Evolutionary conservation across 2,113 vertebrate species (phyloP), one percentile per base, ranked within the genome.

Genomic region (Chitala chitala): DNA sequence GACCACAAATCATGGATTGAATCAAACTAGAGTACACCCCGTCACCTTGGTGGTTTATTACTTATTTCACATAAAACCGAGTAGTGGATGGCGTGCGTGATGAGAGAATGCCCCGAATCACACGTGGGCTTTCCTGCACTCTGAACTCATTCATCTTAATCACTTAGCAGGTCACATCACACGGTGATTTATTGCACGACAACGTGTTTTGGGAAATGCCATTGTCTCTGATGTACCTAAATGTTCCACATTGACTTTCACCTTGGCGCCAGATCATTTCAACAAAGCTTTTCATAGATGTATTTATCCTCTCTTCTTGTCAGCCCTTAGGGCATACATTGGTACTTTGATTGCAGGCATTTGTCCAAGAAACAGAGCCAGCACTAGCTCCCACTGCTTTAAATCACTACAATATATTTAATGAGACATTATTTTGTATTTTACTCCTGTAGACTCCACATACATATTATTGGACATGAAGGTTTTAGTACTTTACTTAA

Each of bases 261-360:
- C 72, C 44, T 65, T 65, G 59, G 38, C 51, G 72, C 29, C 48
- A 73, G 22, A 73, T 73, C 55, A 73, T 56, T 58, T 72, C 54
- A 59, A 61, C 71, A 59, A 55, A 58, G 54, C 51, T 51, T 55
- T 71, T 46, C 42, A 56, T 38, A 72, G 55, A 44, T 59, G 50
- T 40, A 74, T 65, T 65, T 64, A 53, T 38, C 44, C 46, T 53
- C 46, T 46, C 6, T 54, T 74, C 5, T 65, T 73, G 7, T 63
- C 61, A 44, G 36, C 55, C 56, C 71, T 36, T 10, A 53, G 48
- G 38, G 54, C 5, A 17, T 58, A 22, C 53, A 59, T 46, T 73
- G 20, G 22, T 55, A 24, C 9, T 69, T 36, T n/a, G 7, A 59
- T 44, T 46, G 40, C 36, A 33, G n/a, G 10, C 10, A 17, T 50